Conservation (phyloP, 2,113 vertebrate genomes). For the Brachypodius melanocephalos region DNA sequence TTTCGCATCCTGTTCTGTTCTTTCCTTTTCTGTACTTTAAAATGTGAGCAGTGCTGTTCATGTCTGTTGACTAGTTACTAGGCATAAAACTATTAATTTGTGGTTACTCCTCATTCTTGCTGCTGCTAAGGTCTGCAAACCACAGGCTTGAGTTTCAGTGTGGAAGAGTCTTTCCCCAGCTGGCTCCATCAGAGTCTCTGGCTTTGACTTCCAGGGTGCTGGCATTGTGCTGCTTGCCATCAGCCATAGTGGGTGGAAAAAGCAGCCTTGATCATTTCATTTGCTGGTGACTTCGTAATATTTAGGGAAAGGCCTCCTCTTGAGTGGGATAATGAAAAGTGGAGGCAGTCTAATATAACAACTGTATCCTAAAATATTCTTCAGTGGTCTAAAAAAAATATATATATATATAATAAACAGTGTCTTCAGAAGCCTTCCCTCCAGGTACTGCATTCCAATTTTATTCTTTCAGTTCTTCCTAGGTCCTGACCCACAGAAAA, state of each 20-base stretch:
- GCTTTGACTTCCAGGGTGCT: neutral
- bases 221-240: neutral
- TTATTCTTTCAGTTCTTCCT: neutral
- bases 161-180: neutral
- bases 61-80: neutral
- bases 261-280: neutral
- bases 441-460: neutral
- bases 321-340: neutral
- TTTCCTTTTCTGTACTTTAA: neutral
- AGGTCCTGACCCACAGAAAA: neutral
- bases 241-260: neutral
- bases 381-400: neutral
- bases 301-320: neutral
- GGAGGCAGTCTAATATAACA: neutral
- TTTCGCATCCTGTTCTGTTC: neutral
- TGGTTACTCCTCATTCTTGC: neutral
- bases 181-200: neutral
- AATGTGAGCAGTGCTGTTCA: neutral
- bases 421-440: neutral
- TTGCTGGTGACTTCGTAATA: neutral
- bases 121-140: neutral
- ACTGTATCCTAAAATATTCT: neutral
- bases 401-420: neutral
- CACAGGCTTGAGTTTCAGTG: neutral
- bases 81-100: neutral